Evolutionary conservation across 1,140 invertebrate species (phyloP).

Genomic region (Diuraphis noxia): DNA sequence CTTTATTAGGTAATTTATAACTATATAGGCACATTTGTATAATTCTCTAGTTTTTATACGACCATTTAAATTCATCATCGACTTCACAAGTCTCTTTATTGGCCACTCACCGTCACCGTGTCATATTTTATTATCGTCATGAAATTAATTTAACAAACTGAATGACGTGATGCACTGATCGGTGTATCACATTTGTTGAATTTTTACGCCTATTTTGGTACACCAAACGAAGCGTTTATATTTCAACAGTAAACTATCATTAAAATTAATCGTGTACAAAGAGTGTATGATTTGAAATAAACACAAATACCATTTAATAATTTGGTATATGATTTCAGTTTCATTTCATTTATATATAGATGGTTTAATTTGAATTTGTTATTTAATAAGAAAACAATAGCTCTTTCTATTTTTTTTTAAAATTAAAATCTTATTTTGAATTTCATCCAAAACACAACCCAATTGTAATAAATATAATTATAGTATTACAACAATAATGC

Average conservation of each 20-base stretch:
- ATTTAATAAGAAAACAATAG: background rate
- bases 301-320: background rate
- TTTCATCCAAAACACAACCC: background rate
- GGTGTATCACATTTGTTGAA: background rate
- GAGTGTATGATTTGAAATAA: constrained; percentile 16
- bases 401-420: background rate
- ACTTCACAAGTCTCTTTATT: background rate
- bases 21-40: background rate
- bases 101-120: background rate
- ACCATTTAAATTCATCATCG: no score
- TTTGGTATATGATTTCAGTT: background rate
- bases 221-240: background rate
- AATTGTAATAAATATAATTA: background rate
- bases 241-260: background rate
- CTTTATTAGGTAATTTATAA: no score
- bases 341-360: background rate
- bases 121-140: background rate
- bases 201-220: constrained; percentile 17
- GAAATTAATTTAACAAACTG: background rate
- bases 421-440: background rate
- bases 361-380: background rate
- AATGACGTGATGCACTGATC: background rate
- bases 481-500: background rate
- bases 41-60: no score
- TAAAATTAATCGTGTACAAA: background rate